Percentiles rank a stretch among this genome's conserved stretches.
Evolutionary conservation across 2,113 vertebrate species (phyloP).

Genomic region (Rhegmatorhina hoffmannsi): DNA sequence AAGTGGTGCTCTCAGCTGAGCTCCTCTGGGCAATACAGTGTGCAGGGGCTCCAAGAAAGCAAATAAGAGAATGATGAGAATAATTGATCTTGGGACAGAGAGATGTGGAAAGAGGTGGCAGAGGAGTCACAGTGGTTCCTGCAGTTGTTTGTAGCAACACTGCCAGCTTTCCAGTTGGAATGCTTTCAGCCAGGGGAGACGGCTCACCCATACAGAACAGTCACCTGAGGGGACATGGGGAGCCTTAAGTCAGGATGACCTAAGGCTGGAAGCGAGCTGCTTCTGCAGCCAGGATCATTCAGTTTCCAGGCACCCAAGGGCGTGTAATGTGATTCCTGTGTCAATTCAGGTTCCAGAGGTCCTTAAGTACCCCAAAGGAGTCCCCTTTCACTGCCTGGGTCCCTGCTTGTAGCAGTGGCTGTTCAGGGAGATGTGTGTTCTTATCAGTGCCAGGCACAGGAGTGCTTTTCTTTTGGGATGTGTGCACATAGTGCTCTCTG

Average conservation of each 20-base stretch:
- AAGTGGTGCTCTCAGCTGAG: not conserved
- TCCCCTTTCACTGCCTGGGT: not conserved
- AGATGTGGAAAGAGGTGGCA: not conserved
- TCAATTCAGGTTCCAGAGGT: constrained; percentile 30
- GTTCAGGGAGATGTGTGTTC: not conserved
- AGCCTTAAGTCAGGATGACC: not conserved
- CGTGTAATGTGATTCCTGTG: not conserved
- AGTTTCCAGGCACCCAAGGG: not conserved
- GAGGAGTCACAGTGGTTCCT: not conserved
- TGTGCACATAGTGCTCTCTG: not conserved
- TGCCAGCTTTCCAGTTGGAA: not conserved
- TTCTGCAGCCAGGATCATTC: not conserved
- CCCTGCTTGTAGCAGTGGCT: not conserved
- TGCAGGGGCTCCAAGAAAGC: not conserved
- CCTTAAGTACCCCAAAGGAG: not conserved
- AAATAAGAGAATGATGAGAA: not conserved
- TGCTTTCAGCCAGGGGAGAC: not conserved
- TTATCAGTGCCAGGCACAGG: not conserved
- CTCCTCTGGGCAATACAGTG: not conserved
- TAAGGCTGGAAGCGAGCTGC: not conserved
- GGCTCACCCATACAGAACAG: not conserved
- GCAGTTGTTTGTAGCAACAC: not conserved
- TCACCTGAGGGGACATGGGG: not conserved
- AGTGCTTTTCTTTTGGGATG: not conserved
- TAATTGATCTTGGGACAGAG: not conserved